A percentile compares a stretch with the other conserved stretches of the same genome.
Evolutionary conservation across 2,888 invertebrate species (phyloP).

Genomic region (Ethmia dodecea): DNA sequence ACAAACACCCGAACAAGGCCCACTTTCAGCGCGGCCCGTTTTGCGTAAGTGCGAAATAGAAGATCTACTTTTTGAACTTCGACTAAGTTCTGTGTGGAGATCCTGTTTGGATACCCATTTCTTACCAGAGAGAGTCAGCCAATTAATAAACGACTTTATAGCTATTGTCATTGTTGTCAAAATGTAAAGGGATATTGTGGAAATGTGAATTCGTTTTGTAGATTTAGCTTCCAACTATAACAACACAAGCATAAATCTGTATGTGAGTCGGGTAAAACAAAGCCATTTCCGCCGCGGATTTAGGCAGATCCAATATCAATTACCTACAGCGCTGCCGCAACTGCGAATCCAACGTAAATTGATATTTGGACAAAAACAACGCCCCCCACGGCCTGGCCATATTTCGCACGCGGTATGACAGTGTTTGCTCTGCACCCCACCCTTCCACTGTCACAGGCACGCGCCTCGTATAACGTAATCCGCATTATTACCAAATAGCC

Average conservation of each 20-base stretch:
- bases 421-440: slow-evolving; percentile 21
- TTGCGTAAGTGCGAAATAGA: slow-evolving; percentile 25
- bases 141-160: no score
- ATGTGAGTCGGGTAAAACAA: no score
- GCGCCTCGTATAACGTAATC: slow-evolving; percentile 37
- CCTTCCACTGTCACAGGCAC: slow-evolving; percentile 27
- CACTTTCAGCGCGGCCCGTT: slow-evolving; percentile 22
- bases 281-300: no score
- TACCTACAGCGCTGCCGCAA: not conserved
- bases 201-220: no score
- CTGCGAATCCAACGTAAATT: not conserved
- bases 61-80: slow-evolving; percentile 4
- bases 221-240: no score
- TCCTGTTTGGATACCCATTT: no score
- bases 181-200: no score
- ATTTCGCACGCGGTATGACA: slow-evolving; percentile 20
- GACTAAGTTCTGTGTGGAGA: no score
- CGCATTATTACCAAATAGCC: slow-evolving; percentile 38
- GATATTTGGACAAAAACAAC: slow-evolving; percentile 3
- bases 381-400: slow-evolving; percentile 3
- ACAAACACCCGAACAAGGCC: slow-evolving; percentile 27
- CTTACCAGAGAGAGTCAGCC: no score
- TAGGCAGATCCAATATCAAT: no score
- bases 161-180: no score
- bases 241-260: no score